These are phyloP conservation scores for Botia almorhae DNA, from an alignment of 2,797 vertebrate species.

Conservation along the genomic window DNA sequence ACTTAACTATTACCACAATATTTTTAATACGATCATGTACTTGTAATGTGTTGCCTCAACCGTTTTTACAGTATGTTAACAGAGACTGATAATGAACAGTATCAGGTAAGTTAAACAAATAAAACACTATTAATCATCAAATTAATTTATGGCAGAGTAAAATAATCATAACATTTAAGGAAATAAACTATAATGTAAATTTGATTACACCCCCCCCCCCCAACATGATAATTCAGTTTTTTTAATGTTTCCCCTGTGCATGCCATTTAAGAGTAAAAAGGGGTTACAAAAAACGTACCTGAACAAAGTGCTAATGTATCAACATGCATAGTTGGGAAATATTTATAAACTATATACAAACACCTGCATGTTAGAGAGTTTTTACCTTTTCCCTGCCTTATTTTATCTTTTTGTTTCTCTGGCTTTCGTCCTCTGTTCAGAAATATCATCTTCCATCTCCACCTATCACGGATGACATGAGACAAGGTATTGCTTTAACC, in stretches of 20 bases:
- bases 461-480: conserved; percentile 87
- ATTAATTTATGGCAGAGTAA: conserved; percentile 66
- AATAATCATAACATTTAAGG: conserved; percentile 77
- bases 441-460: too few species aligned
- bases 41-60: conserved; percentile 63
- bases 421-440: conserved; percentile 10
- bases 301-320: conserved; percentile 95
- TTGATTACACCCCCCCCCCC: too few species aligned
- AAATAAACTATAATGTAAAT: conserved; percentile 74
- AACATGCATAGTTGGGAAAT: conserved; percentile 93
- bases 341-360: conserved; percentile 93
- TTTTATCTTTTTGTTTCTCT: conserved; percentile 78
- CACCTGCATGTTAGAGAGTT: conserved; percentile 78
- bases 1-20: too few species aligned
- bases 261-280: conserved; percentile 87
- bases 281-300: conserved; percentile 97
- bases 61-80: conserved; percentile 59
- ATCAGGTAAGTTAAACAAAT: conserved; percentile 68
- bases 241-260: conserved; percentile 79
- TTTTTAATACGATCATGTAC: too few species aligned
- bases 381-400: conserved; percentile 67
- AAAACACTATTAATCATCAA: conserved; percentile 62
- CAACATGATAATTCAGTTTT: not conserved
- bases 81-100: conserved; percentile 69
- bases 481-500: conserved; percentile 55